Evolutionary conservation across 2,888 invertebrate species (phyloP).

Genomic region (Hymenopus coronatus): DNA sequence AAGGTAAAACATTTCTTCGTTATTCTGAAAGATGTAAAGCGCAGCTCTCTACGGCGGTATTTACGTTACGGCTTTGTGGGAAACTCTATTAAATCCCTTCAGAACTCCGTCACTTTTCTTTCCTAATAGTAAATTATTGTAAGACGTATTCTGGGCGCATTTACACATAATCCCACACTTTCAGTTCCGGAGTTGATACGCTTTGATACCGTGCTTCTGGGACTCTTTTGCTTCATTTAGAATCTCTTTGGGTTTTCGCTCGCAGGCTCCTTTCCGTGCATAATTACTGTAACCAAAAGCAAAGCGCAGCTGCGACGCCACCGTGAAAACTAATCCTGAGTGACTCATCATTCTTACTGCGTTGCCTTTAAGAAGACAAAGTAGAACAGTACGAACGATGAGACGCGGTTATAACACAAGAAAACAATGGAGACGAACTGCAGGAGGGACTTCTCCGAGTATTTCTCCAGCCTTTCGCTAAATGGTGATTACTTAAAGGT

Average conservation of each 20-base stretch:
- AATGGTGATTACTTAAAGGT: conserved; percentile 10
- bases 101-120: neutral
- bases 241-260: neutral
- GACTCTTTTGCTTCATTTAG: neutral
- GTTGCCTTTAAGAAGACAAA: neutral
- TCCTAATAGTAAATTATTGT: neutral
- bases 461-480: neutral
- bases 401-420: neutral
- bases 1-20: neutral
- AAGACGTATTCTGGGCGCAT: neutral
- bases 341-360: neutral
- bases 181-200: neutral
- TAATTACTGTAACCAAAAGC: neutral
- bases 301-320: neutral
- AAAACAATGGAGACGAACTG: neutral
- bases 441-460: neutral
- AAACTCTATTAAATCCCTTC: neutral
- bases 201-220: neutral
- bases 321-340: neutral
- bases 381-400: neutral
- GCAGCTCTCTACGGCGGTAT: neutral
- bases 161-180: neutral
- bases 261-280: neutral
- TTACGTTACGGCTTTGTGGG: neutral
- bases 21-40: neutral